These are phyloP conservation scores for Actinia tenebrosa DNA, from an alignment of 64 coral and sea anemone genomes.

Conservation along the genomic window DNA sequence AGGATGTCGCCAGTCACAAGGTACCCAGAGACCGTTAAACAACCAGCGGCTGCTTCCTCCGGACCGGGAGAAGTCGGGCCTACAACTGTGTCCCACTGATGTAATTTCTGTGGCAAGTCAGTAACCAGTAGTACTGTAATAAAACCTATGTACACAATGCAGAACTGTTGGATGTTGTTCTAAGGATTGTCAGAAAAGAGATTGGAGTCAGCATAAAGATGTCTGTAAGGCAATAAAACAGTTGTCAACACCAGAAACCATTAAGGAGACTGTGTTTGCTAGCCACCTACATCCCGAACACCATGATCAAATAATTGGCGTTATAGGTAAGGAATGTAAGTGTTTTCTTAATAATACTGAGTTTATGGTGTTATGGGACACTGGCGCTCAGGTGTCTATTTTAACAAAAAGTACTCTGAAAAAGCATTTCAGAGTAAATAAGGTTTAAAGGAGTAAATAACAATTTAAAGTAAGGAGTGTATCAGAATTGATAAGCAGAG, in stretches of 20 bases:
- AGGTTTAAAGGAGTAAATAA: no score
- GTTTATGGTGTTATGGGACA: constrained; percentile 31
- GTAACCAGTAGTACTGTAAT: not conserved
- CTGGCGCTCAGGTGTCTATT: constrained; percentile 62
- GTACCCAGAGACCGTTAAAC: no score
- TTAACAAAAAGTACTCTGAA: not conserved
- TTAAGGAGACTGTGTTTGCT: not conserved
- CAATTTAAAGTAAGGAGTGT: not conserved
- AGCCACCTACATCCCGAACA: constrained; percentile 9
- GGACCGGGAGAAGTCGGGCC: not conserved
- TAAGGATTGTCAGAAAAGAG: constrained; percentile 3
- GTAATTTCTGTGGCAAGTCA: not conserved
- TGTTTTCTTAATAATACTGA: constrained; percentile 19
- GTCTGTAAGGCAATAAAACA: constrained; percentile 13
- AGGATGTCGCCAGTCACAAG: not conserved
- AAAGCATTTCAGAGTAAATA: not conserved
- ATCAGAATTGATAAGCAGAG: constrained; percentile 15
- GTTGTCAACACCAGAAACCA: not conserved
- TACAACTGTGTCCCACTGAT: not conserved
- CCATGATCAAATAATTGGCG: not conserved
- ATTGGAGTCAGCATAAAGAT: constrained; percentile 4
- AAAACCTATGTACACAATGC: not conserved
- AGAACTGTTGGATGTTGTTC: constrained; percentile 13
- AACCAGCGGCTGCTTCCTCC: not conserved
- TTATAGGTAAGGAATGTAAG: constrained; percentile 23